Evolutionary conservation across 2,113 vertebrate genomes (phyloP), one percentile per base, ranked within the genome.

Genomic region (Smithornis capensis): DNA sequence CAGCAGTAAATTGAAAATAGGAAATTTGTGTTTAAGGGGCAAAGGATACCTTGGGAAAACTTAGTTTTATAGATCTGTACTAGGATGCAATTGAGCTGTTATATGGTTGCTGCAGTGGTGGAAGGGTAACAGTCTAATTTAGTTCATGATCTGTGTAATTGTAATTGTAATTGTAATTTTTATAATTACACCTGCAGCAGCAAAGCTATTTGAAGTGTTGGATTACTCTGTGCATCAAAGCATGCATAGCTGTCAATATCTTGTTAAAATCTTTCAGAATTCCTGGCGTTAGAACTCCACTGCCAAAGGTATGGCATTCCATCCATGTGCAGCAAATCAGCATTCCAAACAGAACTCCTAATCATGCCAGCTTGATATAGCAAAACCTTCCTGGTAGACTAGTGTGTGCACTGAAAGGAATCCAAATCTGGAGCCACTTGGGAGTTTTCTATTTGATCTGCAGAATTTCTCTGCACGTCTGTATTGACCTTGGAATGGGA

Each of bases 401-500:
- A 4, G 10, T 24, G 27, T 15, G 4, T 28, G 35, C 56, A 24
- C 38, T 2, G 1, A 25, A 44, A 69, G 57, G 45, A 60, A 53
- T 59, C 73, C 25, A 55, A 44, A 68, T 19, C 44, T 78, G 28
- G 44, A 82, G 29, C 65, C 19, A 3, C 27, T 12, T 6, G 0
- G 14, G 12, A 3, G 0, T n/a, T 55, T 47, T 14, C 25, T 81
- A 8, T 50, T 29, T 31, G 70, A 62, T 21, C 25, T 75, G 74
- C 47, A 82, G 81, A 60, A 23, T 47, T 50, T 35, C 33, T 37
- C 24, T 45, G 1, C 3, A 5, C 19, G 3, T n/a, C 50, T 42
- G 1, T 1, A 0, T 2, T 25, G 76, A 8, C 27, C 11, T 69
- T 42, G 29, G 23, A 68, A 1, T 2, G 49, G 24, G 38, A 57